Evolutionary conservation across 2,888 invertebrate genomes (phyloP).

Genomic region (Apocheima hispidaria): DNA sequence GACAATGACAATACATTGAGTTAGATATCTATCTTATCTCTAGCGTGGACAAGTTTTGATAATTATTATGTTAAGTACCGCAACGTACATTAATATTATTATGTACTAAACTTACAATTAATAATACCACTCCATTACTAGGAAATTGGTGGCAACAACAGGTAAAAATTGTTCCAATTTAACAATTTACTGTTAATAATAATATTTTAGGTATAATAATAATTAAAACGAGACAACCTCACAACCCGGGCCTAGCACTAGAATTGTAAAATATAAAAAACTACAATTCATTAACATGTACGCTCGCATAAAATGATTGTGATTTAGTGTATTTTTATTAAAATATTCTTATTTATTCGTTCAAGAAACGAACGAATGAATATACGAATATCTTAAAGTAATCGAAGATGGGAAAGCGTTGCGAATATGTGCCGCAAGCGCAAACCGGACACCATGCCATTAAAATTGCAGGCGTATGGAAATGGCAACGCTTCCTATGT

Average conservation of each 20-base stretch:
- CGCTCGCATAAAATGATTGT: background rate
- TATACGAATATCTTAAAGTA: constrained; percentile 14
- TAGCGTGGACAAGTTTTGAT: background rate
- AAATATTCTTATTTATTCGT: background rate
- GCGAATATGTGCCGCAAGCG: constrained; percentile 62
- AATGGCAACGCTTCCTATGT: constrained; percentile 69
- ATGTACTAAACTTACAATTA: background rate
- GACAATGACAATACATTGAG: background rate
- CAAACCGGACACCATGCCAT: constrained; percentile 67
- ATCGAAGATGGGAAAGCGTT: constrained; percentile 49
- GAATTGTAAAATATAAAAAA: no score
- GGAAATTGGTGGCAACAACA: background rate
- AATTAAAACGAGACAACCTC: no score
- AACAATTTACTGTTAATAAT: no score
- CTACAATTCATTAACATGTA: no score
- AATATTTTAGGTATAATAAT: no score
- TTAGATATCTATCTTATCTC: constrained; percentile 4
- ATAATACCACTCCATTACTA: background rate
- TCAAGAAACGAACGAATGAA: background rate
- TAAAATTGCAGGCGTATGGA: constrained; percentile 74
- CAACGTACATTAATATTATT: no score
- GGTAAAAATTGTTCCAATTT: background rate
- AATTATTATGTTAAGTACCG: no score
- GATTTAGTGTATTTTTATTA: background rate
- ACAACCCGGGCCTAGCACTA: no score